Conservation (phyloP, 2,113 vertebrate genomes). For the Taurulus bubalis region DNA sequence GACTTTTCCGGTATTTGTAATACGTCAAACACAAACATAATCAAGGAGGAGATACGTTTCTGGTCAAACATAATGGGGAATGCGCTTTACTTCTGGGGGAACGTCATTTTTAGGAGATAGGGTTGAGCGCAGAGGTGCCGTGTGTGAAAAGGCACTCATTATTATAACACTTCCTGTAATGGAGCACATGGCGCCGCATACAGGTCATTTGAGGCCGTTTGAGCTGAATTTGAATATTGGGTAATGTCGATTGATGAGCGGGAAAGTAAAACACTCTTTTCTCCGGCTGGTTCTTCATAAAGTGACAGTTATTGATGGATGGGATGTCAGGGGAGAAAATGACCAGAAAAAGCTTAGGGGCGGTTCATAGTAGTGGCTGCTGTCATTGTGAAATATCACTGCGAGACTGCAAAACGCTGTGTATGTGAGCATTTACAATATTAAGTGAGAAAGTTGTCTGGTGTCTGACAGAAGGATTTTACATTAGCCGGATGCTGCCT, state of each 20-base stretch:
- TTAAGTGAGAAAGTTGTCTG: constrained; percentile 43
- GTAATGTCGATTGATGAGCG: constrained; percentile 30
- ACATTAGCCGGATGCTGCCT: constrained; percentile 14
- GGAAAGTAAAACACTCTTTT: constrained; percentile 16
- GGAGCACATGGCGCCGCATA: constrained; percentile 4
- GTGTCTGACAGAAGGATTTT: constrained; percentile 49
- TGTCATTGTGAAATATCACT: constrained; percentile 67
- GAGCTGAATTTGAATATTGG: constrained; percentile 36
- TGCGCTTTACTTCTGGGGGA: too few species aligned
- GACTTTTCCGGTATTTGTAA: too few species aligned
- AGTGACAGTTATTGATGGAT: constrained; percentile 69
- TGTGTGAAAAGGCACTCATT: constrained; percentile 66
- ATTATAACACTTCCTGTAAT: constrained; percentile 56
- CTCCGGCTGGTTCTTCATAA: constrained; percentile 46
- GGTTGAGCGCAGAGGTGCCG: too few species aligned
- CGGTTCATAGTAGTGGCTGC: constrained; percentile 51
- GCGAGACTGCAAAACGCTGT: constrained; percentile 21
- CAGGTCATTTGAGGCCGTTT: constrained; percentile 36
- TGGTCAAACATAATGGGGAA: too few species aligned
- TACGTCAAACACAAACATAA: too few species aligned
- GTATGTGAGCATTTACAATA: constrained; percentile 45
- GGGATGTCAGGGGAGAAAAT: constrained; percentile 38
- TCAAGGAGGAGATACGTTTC: too few species aligned
- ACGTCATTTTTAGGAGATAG: too few species aligned
- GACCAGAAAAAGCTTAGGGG: constrained; percentile 51